Evolutionary conservation across 2,113 vertebrate species (phyloP).

Genomic region (Grantiella picta): DNA sequence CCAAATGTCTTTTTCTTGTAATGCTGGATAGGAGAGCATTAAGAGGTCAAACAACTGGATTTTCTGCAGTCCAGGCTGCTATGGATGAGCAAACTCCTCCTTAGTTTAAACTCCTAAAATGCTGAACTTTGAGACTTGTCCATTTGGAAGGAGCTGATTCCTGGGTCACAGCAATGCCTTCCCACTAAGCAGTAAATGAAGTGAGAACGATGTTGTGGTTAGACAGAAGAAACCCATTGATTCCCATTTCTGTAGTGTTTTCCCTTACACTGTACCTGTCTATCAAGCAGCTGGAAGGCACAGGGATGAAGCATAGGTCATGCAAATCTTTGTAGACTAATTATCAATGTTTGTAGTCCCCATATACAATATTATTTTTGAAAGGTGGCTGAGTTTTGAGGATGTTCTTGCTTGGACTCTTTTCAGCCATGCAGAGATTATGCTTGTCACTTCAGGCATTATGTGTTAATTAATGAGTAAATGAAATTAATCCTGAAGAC

Average conservation of each 20-base stretch:
- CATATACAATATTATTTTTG: not conserved
- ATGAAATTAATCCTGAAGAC: not conserved
- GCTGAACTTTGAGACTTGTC: slow-evolving; percentile 39
- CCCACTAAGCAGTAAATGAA: slow-evolving; percentile 55
- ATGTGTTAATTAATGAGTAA: slow-evolving; percentile 4
- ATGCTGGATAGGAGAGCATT: slow-evolving; percentile 16
- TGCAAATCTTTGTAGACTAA: not conserved
- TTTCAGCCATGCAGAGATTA: not conserved
- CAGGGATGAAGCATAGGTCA: not conserved
- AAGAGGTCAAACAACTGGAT: slow-evolving; percentile 44
- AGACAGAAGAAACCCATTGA: slow-evolving; percentile 10
- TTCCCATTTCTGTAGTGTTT: not conserved
- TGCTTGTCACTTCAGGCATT: not conserved
- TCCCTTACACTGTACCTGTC: not conserved
- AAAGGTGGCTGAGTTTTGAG: not conserved
- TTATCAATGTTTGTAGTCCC: not conserved
- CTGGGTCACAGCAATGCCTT: slow-evolving; percentile 9
- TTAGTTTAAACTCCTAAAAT: slow-evolving; percentile 27
- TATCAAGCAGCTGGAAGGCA: not conserved
- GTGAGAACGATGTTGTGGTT: slow-evolving; percentile 7
- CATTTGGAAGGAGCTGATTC: slow-evolving; percentile 35
- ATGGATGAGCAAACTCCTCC: slow-evolving; percentile 52
- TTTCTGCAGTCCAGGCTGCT: slow-evolving; percentile 33
- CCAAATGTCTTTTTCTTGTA: slow-evolving; percentile 9
- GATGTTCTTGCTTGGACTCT: not conserved